Percentiles rank a stretch among this genome's conserved stretches.
Conservation (phyloP, 2,113 vertebrate species). For the Nipponia nippon region DNA sequence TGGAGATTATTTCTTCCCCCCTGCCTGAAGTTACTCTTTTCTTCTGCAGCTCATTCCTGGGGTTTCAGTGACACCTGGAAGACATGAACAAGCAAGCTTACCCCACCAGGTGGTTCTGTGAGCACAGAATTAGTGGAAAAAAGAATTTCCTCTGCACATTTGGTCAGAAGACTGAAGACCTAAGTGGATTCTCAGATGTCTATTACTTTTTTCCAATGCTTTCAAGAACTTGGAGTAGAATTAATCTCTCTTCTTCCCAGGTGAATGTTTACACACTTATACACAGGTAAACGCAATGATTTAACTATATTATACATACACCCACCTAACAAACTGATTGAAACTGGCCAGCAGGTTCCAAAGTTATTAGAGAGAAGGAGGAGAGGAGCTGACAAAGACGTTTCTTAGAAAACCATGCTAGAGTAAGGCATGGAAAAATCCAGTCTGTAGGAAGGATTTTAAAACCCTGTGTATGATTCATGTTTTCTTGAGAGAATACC, state of each 20-base stretch:
- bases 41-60: not conserved
- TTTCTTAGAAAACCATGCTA: conserved; percentile 33
- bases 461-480: conserved; percentile 8
- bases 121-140: not conserved
- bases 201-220: not conserved
- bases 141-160: not conserved
- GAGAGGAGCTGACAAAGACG: not conserved
- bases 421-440: conserved; percentile 24
- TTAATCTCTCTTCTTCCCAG: not conserved
- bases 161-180: not conserved
- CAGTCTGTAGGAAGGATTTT: conserved; percentile 24
- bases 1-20: rapidly evolving
- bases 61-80: not conserved
- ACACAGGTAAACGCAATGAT: not conserved
- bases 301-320: not conserved
- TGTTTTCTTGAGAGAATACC: conserved; percentile 26
- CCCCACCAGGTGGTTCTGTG: not conserved
- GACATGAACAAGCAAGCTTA: not conserved
- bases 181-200: not conserved
- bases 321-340: not conserved
- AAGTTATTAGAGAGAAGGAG: not conserved
- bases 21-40: not conserved
- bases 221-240: not conserved
- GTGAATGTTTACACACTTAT: not conserved
- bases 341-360: not conserved